Evolutionary conservation across 2,113 vertebrate species (phyloP).

Genomic region (Malurus cyaneus): DNA sequence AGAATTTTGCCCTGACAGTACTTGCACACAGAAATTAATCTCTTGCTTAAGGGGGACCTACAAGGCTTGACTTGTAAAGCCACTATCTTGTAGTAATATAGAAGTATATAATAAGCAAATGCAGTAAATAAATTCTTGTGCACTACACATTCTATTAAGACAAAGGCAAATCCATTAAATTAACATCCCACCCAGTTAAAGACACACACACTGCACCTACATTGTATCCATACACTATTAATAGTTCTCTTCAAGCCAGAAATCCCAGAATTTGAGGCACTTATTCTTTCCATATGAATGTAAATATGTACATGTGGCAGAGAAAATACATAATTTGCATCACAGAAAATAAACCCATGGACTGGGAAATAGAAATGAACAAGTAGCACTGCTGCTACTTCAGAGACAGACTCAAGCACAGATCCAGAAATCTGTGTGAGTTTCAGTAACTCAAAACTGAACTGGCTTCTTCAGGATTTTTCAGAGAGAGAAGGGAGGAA

Average conservation of each 20-base stretch:
- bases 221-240: not conserved
- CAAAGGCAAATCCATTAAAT: not conserved
- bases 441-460: not conserved
- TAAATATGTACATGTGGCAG: not conserved
- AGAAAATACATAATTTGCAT: not conserved
- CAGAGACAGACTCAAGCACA: not conserved
- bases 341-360: not conserved
- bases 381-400: not conserved
- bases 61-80: not conserved
- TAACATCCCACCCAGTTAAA: not conserved
- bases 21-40: not conserved
- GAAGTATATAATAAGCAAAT: not conserved
- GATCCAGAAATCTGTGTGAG: not conserved
- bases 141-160: not conserved
- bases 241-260: not conserved
- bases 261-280: not conserved
- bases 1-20: not conserved
- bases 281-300: not conserved
- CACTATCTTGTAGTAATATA: not conserved
- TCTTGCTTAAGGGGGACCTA: not conserved
- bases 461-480: not conserved
- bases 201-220: not conserved
- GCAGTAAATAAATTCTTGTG: not conserved
- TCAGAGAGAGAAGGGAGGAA: not conserved
- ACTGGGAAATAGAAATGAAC: not conserved